Percentiles rank a stretch among this genome's conserved stretches.
Conservation (phyloP, 1,140 invertebrate genomes). For the Aphis gossypii region DNA sequence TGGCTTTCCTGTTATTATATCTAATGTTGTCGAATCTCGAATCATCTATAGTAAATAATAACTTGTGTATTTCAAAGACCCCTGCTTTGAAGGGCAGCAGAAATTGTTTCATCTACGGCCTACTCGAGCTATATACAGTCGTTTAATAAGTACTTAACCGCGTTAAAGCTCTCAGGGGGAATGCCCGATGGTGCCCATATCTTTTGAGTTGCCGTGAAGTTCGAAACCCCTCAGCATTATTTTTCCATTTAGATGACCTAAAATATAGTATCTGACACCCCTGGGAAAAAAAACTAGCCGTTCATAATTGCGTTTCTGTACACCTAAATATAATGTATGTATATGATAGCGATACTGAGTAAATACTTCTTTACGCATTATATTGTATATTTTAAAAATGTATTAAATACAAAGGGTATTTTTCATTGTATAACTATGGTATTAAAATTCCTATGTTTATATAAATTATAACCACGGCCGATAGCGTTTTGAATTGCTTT, state of each 20-base stretch:
- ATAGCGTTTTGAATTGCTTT: neutral
- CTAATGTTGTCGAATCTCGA: neutral
- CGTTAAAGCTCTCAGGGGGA: constrained; percentile 31
- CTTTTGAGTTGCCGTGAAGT: constrained; percentile 35
- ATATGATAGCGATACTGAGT: neutral
- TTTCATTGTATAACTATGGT: neutral
- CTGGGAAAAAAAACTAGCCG: constrained; percentile 10
- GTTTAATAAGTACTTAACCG: constrained; percentile 49
- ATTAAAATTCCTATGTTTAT: neutral
- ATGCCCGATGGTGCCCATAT: neutral
- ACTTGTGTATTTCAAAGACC: neutral
- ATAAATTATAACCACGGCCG: neutral
- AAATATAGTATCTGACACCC: neutral
- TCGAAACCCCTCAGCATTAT: constrained; percentile 35
- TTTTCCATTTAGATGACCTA: constrained; percentile 40
- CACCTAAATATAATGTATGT: neutral
- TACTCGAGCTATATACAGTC: neutral
- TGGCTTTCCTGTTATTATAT: neutral
- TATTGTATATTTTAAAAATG: constrained; percentile 8
- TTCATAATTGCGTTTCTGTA: constrained; percentile 16
- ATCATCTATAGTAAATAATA: constrained; percentile 26
- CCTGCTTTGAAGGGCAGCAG: neutral
- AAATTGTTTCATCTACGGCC: constrained; percentile 17
- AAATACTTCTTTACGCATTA: neutral
- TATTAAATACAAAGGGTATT: neutral